Evolutionary conservation across 2,888 invertebrate species (phyloP), one percentile per base, ranked within the genome.

Genomic region (Leptinotarsa tumamoca): DNA sequence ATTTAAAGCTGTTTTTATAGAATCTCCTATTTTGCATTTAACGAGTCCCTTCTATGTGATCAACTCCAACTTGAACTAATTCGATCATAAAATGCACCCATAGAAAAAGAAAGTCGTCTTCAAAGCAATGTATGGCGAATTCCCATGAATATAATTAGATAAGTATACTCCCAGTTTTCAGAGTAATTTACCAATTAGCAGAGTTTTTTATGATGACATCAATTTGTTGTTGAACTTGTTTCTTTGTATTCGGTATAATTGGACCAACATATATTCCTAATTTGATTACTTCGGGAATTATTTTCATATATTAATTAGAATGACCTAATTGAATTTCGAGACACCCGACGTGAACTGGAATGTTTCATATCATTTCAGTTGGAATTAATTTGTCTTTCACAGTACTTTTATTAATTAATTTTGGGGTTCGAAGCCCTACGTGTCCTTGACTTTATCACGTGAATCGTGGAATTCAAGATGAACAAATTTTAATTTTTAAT

Each of bases 291-390:
- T n/a, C 54, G 54, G 18, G 61, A 67, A 73, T 76, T 68, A 66
- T 58, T 71, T 74, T 74, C 77, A 74, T 77, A 77, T 74, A 77
- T 77, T 77, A 77, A 77, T 77, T 77, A 77, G 74, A 17, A 56
- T 52, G 74, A 58, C 72, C 56, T 74, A 74, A 74, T 77, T 77
- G 70, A 71, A 69, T 77, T 77, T 72, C 15, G 51, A 76, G 58
- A 67, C 63, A 43, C 72, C 52, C 49, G 52, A 61, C 21, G 54
- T 67, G 72, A 67, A 75, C 56, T 58, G 68, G 56, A 51, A 73
- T 23, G 68, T 73, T 70, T 72, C 63, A 56, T 58, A 27, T 69
- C 70, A 68, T 71, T 75, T 61, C 71, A 54, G 54, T 21, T 68
- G 74, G 71, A 71, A 75, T 23, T 58, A 58, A 58, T 58, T 58